Conservation (phyloP, 2,113 vertebrate genomes). For the Cyprinus carpio region DNA sequence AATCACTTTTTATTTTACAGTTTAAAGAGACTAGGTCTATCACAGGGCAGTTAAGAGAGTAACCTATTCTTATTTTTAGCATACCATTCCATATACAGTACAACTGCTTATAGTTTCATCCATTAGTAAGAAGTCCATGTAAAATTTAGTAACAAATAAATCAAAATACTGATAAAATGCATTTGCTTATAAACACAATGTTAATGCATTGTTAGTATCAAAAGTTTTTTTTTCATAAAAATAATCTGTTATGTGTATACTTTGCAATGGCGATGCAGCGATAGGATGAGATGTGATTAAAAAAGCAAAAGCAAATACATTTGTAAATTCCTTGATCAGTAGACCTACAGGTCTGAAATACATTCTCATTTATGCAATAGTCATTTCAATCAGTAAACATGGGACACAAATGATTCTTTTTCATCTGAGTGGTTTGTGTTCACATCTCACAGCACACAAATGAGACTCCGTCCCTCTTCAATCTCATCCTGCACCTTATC, state of each 20-base stretch:
- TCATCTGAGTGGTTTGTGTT: neutral
- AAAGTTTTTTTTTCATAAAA: neutral
- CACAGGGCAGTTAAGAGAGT: neutral
- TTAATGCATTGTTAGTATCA: conserved; percentile 3
- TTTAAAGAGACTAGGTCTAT: neutral
- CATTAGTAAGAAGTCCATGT: neutral
- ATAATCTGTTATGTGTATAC: neutral
- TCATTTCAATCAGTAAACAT: conserved; percentile 15
- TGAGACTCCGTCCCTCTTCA: conserved; percentile 86
- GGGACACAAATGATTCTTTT: neutral
- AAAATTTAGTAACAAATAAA: neutral
- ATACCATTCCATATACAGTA: neutral
- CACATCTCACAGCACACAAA: conserved; percentile 82
- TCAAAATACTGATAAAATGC: conserved; percentile 8
- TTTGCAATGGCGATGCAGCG: neutral
- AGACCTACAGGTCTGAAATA: neutral
- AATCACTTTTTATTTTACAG: neutral
- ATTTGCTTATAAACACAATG: conserved; percentile 10
- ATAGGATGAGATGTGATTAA: neutral
- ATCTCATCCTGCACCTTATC: conserved; percentile 91
- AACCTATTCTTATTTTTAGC: neutral
- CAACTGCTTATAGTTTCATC: neutral
- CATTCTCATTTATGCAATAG: conserved; percentile 3
- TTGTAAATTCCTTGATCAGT: neutral
- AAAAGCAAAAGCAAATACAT: neutral